phyloP scores from a whole-genome alignment of 2,113 vertebrate genomes.

The Centrocercus urophasianus region DNA sequence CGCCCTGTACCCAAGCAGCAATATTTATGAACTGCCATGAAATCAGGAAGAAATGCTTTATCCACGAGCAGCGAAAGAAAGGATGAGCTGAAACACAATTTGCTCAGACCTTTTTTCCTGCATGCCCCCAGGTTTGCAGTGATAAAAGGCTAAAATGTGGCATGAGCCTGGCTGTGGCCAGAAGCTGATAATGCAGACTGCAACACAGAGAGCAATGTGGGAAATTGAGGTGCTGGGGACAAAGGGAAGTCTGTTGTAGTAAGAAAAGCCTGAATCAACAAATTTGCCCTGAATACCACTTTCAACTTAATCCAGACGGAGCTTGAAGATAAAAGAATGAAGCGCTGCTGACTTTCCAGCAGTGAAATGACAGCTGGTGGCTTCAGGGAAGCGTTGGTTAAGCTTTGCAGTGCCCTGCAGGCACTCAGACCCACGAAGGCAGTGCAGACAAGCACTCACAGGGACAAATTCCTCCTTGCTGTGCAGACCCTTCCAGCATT shows the following conservation, averaged over 20 bases:
- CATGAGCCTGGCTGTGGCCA: neutral
- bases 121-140: neutral
- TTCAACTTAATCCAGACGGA: neutral
- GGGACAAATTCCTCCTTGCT: neutral
- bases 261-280: conserved; percentile 46
- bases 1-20: neutral
- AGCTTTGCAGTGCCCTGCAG: fast-evolving
- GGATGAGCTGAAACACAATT: neutral
- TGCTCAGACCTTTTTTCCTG: neutral
- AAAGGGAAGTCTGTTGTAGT: conserved; percentile 24
- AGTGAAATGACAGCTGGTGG: neutral
- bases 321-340: conserved; percentile 14
- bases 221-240: neutral
- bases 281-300: neutral
- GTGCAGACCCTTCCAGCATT: neutral
- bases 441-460: fast-evolving
- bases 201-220: fast-evolving
- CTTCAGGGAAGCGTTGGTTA: neutral
- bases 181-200: neutral
- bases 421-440: fast-evolving
- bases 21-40: neutral
- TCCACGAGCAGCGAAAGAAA: neutral
- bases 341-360: neutral
- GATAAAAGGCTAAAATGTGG: neutral
- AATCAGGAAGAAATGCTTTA: conserved; percentile 18